A percentile compares a stretch with the other conserved stretches of the same genome.
These are phyloP conservation scores for Theristicus caerulescens DNA, from an alignment of 2,113 vertebrate genomes.

Conservation along the genomic window DNA sequence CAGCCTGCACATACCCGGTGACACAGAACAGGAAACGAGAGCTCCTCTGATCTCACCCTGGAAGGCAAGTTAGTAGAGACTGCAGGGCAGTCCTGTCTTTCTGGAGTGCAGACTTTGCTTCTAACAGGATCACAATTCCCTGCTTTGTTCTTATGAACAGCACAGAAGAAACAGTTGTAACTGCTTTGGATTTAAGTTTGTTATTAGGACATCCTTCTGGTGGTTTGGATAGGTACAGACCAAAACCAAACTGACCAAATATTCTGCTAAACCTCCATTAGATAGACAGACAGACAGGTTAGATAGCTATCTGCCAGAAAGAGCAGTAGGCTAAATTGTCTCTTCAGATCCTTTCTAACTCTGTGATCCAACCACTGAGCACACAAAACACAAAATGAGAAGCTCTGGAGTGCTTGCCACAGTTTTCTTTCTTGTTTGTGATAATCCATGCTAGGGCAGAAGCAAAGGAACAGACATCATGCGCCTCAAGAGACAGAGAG, in stretches of 20 bases:
- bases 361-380: neutral
- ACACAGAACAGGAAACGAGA: neutral
- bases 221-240: neutral
- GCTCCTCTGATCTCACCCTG: neutral
- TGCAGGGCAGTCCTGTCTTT: neutral
- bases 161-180: neutral
- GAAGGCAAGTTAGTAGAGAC: neutral
- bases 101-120: neutral
- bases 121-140: neutral
- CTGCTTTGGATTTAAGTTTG: neutral
- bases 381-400: neutral
- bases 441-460: neutral
- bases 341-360: neutral
- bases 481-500: neutral
- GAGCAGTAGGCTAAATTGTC: neutral
- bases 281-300: neutral
- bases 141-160: neutral
- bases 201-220: neutral
- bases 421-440: neutral
- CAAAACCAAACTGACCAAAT: neutral
- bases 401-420: neutral
- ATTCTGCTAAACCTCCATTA: neutral
- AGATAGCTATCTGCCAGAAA: neutral
- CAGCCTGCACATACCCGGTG: neutral
- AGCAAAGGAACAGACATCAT: neutral